Conservation (phyloP, 1,140 invertebrate species). For the Glossosoma conforme region DNA sequence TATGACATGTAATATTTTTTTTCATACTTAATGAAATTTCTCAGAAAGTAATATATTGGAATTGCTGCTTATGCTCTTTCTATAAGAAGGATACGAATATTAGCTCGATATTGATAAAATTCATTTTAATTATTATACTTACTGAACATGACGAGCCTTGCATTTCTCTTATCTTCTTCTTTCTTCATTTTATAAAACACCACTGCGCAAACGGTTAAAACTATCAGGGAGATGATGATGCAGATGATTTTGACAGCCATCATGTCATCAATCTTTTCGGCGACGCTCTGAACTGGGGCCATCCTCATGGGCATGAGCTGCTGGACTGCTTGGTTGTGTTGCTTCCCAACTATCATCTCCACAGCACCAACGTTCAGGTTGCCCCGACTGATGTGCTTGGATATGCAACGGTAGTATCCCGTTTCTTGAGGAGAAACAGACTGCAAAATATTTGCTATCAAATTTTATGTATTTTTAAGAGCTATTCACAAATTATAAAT, state of each 20-base stretch:
- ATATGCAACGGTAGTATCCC: conserved; percentile 60
- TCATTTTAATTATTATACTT: conserved; percentile 26
- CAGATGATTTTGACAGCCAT: conserved; percentile 43
- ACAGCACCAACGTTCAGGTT: conserved; percentile 52
- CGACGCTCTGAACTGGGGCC: conserved; percentile 32
- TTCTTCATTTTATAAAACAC: conserved; percentile 42
- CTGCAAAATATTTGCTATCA: too few relatives aligned
- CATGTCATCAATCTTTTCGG: conserved; percentile 38
- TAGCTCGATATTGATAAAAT: too few relatives aligned
- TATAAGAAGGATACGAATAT: too few relatives aligned
- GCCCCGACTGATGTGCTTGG: conserved; percentile 51
- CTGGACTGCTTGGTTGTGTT: conserved; percentile 6
- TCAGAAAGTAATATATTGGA: too few relatives aligned
- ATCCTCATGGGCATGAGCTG: too few relatives aligned
- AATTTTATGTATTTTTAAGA: too few relatives aligned
- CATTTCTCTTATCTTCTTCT: conserved; percentile 43
- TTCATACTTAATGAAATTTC: too few relatives aligned
- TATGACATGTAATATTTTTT: too few relatives aligned
- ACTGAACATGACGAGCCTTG: conserved; percentile 40
- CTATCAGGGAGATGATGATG: conserved; percentile 43
- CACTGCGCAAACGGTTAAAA: conserved; percentile 42
- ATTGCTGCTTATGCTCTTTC: too few relatives aligned
- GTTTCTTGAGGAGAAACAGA: conserved; percentile 55
- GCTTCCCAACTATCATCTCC: conserved; percentile 55
- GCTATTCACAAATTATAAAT: too few relatives aligned